These are phyloP conservation scores for Mesembrinibis cayennensis DNA, from an alignment of 2,113 vertebrate species.

Conservation along the genomic window DNA sequence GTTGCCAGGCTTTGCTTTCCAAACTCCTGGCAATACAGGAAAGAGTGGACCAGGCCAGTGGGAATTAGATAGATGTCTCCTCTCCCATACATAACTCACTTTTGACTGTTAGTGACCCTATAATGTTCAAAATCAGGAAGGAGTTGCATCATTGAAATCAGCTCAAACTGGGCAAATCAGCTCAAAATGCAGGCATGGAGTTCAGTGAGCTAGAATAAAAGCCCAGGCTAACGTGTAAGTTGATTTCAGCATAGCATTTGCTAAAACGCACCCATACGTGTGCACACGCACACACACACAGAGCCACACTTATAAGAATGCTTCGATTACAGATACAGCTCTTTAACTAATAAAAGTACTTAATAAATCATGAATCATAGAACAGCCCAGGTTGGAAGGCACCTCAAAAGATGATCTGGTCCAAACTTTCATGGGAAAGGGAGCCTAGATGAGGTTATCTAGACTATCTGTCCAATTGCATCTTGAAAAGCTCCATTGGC, in stretches of 20 bases:
- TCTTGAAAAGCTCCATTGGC: background rate
- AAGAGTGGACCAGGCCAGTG: background rate
- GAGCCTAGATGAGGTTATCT: background rate
- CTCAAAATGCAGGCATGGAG: background rate
- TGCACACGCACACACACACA: fast-evolving
- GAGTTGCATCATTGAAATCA: background rate
- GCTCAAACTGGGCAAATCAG: background rate
- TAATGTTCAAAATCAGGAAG: background rate
- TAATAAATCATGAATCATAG: background rate
- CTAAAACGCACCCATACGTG: background rate
- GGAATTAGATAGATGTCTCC: background rate
- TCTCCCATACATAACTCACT: background rate
- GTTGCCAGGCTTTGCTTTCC: background rate
- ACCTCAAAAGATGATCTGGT: fast-evolving
- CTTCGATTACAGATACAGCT: background rate
- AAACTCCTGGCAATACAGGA: background rate
- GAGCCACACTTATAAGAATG: background rate
- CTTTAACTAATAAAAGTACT: background rate
- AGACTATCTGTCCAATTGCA: background rate
- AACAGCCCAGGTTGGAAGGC: background rate
- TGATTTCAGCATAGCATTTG: background rate
- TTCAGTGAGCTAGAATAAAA: background rate
- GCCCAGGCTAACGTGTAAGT: background rate
- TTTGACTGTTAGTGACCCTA: background rate
- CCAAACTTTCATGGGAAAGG: background rate